Base-by-base conservation (phyloP, 2,113 vertebrate genomes). In the Callipepla californica region DNA sequence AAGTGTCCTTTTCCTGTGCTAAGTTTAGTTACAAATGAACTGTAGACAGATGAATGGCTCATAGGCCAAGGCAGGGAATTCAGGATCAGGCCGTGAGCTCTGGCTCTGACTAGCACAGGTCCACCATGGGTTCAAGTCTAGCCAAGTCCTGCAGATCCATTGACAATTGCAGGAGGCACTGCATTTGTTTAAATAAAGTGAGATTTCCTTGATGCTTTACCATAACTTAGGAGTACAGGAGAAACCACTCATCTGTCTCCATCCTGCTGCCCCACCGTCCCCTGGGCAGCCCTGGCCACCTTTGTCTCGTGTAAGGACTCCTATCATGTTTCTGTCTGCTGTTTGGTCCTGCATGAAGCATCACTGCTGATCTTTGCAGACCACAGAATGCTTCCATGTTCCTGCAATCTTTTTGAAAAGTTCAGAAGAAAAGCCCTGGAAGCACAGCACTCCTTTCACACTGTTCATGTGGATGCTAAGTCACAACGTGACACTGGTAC, bases 1-100 rank as follows among this genome's bases (percentile, higher is more conserved):
- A 95, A 94, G 89, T 91, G 80, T 69, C 70, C 67, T 89, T 95
- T 94, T 94, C 91, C 92, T 89, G 94, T 82, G 84, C 84, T 87
- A 14, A 85, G 81, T 68, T 93, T 13, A 73, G 89, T 58, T 92
- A 40, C 15, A 58, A 67, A 87, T 77, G 87, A 85, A 2, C 83
- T 68, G 89, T 51, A 13, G 77, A 5, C 9, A 14, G 90, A 90
- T 38, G 61, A 67, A 63, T 36, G 85, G 83, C 61, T 13, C 2
- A 3, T 26, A 17, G 90, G 80, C 44, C 26, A 1, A 2, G 63
- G 53, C 72, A 34, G 74, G 82, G 88, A 51, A 6, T 40, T 30
- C 3, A 6, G 87, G 50, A 66, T 57, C 57, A 47, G 86, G 45
- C 68, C 30, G 1, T 8, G 48, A 53, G 62, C 10, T 26, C n/a